phyloP scores from a whole-genome alignment of 1,140 invertebrate genomes.

The Eumeta japonica region DNA sequence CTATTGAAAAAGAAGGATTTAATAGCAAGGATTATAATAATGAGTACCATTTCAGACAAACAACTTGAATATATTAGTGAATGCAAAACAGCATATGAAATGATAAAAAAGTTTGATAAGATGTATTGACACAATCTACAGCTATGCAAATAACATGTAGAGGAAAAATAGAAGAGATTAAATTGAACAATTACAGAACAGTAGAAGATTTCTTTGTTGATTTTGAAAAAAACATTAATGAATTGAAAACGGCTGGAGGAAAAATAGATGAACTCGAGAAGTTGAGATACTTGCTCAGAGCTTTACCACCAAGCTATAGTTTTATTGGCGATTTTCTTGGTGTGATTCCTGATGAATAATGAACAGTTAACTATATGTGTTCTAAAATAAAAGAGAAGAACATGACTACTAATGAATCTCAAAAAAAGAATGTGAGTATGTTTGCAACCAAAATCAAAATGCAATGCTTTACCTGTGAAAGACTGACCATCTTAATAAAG shows the following conservation, averaged over 20 bases:
- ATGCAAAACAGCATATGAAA: slow-evolving; percentile 24
- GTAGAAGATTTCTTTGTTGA: slow-evolving; percentile 28
- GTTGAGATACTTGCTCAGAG: too few species aligned
- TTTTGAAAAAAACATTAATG: slow-evolving; percentile 28
- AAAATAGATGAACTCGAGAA: too few species aligned
- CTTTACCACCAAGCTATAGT: too few species aligned
- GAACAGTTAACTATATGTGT: too few species aligned
- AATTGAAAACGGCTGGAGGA: too few species aligned
- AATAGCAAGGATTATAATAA: slow-evolving; percentile 22
- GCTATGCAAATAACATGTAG: too few species aligned
- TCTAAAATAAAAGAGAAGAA: too few species aligned
- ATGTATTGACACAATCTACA: slow-evolving; percentile 26
- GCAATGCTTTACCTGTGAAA: slow-evolving; percentile 29
- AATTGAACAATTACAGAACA: slow-evolving; percentile 19
- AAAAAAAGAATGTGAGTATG: too few species aligned
- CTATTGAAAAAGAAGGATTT: slow-evolving; percentile 18
- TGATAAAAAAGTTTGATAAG: slow-evolving; percentile 22
- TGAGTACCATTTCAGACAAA: too few species aligned
- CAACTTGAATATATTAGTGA: too few species aligned
- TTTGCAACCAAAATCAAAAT: slow-evolving; percentile 20
- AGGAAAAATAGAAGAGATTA: too few species aligned
- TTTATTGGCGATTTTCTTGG: slow-evolving; percentile 30
- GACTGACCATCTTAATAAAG: slow-evolving; percentile 22
- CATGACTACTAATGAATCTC: slow-evolving; percentile 7
- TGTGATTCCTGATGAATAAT: too few species aligned